Conservation (phyloP, 1,140 invertebrate genomes). For the Pogonognathellus flavescens region DNA sequence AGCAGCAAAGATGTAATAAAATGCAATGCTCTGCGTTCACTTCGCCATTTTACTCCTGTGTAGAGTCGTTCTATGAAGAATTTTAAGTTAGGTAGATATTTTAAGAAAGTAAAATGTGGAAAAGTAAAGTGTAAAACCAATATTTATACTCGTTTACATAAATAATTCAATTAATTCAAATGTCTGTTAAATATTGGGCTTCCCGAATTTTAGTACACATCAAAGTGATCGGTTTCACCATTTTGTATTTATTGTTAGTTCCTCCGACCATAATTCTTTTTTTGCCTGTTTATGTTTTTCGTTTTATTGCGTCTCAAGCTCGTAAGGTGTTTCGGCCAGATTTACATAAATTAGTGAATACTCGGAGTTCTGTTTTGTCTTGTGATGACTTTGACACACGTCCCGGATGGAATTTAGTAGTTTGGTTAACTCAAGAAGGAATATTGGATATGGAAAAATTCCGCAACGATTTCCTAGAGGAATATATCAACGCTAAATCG, state of each 20-base stretch:
- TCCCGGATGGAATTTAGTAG: constrained; percentile 55
- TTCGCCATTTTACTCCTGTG: too few species aligned
- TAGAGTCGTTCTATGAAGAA: too few species aligned
- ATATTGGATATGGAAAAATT: constrained; percentile 58
- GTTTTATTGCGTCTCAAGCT: constrained; percentile 30
- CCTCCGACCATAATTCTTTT: constrained; percentile 19
- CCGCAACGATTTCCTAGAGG: constrained; percentile 34
- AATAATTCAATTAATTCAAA: too few species aligned
- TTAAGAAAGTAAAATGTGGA: too few species aligned
- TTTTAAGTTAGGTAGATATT: too few species aligned
- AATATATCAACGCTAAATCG: constrained; percentile 41
- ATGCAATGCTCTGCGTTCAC: too few species aligned
- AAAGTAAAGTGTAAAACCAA: too few species aligned
- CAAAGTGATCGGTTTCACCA: neutral
- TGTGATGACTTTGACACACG: constrained; percentile 33
- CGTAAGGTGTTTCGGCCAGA: constrained; percentile 51
- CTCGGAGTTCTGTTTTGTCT: constrained; percentile 54
- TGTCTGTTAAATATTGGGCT: too few species aligned
- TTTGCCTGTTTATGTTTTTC: constrained; percentile 53
- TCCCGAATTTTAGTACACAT: neutral
- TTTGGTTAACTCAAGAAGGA: constrained; percentile 62
- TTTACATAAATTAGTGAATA: constrained; percentile 58
- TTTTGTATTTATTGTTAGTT: neutral
- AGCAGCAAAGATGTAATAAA: too few species aligned
- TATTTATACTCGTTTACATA: too few species aligned